phyloP scores from a whole-genome alignment of 2,888 invertebrate species.

The Brassicogethes aeneus region DNA sequence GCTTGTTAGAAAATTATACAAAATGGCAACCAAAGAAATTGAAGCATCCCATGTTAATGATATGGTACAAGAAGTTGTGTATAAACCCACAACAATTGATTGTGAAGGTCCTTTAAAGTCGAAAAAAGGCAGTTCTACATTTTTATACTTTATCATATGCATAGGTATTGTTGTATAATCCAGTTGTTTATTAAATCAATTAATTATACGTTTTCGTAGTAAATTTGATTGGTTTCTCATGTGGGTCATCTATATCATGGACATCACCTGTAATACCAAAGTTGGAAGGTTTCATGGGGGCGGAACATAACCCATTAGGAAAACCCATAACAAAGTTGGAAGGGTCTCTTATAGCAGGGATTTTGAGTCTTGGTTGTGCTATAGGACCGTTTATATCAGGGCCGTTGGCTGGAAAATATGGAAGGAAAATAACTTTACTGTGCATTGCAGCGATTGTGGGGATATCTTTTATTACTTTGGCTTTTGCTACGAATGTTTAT shows the following conservation, averaged over 20 bases:
- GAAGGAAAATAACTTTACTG: slow-evolving; percentile 59
- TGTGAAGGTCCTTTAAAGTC: not conserved
- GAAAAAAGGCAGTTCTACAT: not conserved
- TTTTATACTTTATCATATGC: not conserved
- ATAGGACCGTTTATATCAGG: slow-evolving; percentile 23
- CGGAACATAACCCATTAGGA: not conserved
- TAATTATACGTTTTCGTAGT: not conserved
- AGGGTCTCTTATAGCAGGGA: not conserved
- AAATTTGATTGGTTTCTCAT: not conserved
- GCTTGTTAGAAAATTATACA: too few species aligned
- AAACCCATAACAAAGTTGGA: not conserved
- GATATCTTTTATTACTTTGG: slow-evolving; percentile 34
- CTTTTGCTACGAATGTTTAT: slow-evolving; percentile 16
- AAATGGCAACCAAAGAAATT: too few species aligned
- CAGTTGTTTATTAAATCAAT: not conserved
- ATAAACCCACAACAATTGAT: slow-evolving; percentile 6
- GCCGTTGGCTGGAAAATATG: slow-evolving; percentile 30
- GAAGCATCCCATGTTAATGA: too few species aligned
- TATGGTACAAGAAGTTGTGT: not conserved
- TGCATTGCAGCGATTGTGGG: slow-evolving; percentile 55
- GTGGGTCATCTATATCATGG: not conserved
- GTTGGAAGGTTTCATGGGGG: not conserved
- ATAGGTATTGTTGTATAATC: too few species aligned
- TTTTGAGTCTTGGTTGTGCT: slow-evolving; percentile 20
- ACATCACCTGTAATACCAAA: not conserved